Conservation (phyloP, 2,797 vertebrate species). For the Schizopygopsis pylzovi region DNA sequence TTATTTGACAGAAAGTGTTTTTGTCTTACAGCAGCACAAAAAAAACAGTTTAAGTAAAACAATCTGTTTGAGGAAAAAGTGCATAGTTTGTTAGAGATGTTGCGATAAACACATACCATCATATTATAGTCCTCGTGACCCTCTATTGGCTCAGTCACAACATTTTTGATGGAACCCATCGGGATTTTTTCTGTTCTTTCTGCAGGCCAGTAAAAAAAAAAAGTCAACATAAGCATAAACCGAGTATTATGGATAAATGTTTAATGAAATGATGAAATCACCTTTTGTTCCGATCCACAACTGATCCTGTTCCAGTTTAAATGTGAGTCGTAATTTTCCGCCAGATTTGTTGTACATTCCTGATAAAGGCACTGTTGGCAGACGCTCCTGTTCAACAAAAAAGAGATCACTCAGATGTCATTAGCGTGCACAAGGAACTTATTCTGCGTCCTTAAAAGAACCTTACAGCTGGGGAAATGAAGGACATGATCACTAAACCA, state of each 20-base stretch:
- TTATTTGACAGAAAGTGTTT: neutral
- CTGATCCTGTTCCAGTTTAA: constrained; percentile 99
- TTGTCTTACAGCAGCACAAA: neutral
- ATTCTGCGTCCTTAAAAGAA: constrained; percentile 28
- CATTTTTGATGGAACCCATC: constrained; percentile 99
- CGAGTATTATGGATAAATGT: neutral
- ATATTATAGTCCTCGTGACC: constrained; percentile 98
- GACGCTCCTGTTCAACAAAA: constrained; percentile 86
- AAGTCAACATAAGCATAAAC: neutral
- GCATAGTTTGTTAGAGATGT: neutral
- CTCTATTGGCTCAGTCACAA: constrained; percentile 98
- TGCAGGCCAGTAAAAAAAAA: constrained; percentile 68
- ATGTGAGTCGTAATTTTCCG: constrained; percentile 96
- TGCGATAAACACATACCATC: constrained; percentile 85
- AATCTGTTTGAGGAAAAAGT: no score
- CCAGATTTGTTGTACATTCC: constrained; percentile 99
- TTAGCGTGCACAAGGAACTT: constrained; percentile 40
- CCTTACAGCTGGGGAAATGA: neutral
- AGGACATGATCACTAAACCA: neutral
- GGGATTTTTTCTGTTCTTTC: constrained; percentile 99
- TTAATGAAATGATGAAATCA: constrained; percentile 67
- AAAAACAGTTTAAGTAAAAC: no score
- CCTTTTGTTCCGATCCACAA: constrained; percentile 99
- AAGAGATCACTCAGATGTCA: constrained; percentile 55
- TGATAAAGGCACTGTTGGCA: constrained; percentile 95